Conservation (phyloP, 2,797 vertebrate genomes). For the Parotocinclus haroldoi region DNA sequence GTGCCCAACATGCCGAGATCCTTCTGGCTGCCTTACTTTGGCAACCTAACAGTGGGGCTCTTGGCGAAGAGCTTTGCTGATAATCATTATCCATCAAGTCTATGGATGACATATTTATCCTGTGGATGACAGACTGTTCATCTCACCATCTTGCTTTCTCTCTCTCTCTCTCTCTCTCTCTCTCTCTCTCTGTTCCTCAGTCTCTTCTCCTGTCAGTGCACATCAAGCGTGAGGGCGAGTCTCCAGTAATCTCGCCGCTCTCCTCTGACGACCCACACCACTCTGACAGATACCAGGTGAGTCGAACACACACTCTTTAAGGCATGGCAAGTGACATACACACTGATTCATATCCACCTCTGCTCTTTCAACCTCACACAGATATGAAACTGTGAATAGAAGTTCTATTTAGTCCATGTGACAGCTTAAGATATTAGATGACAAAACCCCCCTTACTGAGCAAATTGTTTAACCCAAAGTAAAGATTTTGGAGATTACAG, state of each 20-base stretch:
- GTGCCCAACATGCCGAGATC: background rate
- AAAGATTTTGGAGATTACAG: constrained; percentile 28
- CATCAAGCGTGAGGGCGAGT: constrained; percentile 98
- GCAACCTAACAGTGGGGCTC: constrained; percentile 16
- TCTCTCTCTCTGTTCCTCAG: constrained; percentile 65
- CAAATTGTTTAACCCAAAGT: constrained; percentile 8
- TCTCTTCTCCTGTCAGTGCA: constrained; percentile 96
- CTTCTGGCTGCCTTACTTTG: background rate
- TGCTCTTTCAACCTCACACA: constrained; percentile 7
- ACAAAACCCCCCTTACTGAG: constrained; percentile 13
- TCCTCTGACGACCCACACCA: constrained; percentile 97
- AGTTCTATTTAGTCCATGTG: constrained; percentile 10
- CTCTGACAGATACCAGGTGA: constrained; percentile 99
- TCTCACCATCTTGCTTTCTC: too few relatives aligned
- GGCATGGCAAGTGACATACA: constrained; percentile 1
- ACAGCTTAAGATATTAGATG: constrained; percentile 22
- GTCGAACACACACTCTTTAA: constrained; percentile 36
- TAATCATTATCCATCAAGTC: constrained; percentile 9
- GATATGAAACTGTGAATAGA: constrained; percentile 20
- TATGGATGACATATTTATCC: constrained; percentile 40
- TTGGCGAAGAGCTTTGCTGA: background rate
- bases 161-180: constrained; percentile 36
- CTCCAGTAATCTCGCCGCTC: constrained; percentile 92
- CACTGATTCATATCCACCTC: background rate
- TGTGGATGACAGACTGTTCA: constrained; percentile 42